A percentile compares a stretch with the other conserved stretches of the same genome.
These are phyloP conservation scores for Idaea dimidiata DNA, from an alignment of 2,888 invertebrate genomes.

Conservation along the genomic window DNA sequence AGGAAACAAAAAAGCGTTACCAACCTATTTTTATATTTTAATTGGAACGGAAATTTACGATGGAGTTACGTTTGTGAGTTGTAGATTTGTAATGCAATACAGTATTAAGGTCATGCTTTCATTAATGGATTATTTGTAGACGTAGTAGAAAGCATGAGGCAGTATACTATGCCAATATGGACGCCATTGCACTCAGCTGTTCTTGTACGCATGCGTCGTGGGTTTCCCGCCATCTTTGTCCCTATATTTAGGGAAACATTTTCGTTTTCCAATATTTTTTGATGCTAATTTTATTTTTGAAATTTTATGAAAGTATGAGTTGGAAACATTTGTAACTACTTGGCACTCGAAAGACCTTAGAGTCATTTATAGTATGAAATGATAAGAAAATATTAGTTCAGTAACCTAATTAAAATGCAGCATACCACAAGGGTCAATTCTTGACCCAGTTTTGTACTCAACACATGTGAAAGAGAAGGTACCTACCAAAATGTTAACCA, in stretches of 20 bases:
- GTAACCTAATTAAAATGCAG: too few species aligned
- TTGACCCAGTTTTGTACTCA: too few species aligned
- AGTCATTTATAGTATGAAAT: too few species aligned
- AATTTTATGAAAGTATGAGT: neutral
- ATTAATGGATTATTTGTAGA: slow-evolving; percentile 30
- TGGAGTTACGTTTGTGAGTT: neutral
- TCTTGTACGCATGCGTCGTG: slow-evolving; percentile 63
- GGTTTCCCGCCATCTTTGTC: slow-evolving; percentile 70
- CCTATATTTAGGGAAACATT: neutral
- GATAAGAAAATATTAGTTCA: too few species aligned
- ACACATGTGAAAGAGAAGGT: too few species aligned
- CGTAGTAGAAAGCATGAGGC: slow-evolving; percentile 25
- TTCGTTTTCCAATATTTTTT: neutral
- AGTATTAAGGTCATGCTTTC: slow-evolving; percentile 30
- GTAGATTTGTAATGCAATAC: slow-evolving; percentile 2
- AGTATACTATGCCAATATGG: slow-evolving; percentile 59
- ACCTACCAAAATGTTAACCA: too few species aligned
- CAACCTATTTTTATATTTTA: neutral
- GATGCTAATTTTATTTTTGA: neutral
- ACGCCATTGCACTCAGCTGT: slow-evolving; percentile 63
- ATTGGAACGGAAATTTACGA: neutral
- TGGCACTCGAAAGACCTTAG: too few species aligned
- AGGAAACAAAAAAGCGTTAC: neutral
- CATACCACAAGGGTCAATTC: too few species aligned
- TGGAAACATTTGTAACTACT: neutral